Conservation (phyloP, 2,797 vertebrate species). For the Chaetodon trifasciatus region DNA sequence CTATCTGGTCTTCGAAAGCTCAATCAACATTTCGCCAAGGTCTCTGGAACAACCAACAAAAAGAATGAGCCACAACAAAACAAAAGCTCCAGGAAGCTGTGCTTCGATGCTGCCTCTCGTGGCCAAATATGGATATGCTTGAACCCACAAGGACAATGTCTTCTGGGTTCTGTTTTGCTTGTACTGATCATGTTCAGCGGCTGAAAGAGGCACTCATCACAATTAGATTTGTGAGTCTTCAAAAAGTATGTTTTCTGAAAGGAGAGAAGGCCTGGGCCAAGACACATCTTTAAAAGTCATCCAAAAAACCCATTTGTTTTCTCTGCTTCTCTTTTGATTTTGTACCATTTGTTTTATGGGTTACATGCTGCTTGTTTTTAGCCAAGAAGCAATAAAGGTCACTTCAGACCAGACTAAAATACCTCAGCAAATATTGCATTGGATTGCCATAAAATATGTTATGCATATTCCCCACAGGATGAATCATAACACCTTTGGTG, state of each 20-base stretch:
- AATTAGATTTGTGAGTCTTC: background rate
- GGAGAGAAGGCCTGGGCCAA: background rate
- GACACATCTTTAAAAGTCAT: background rate
- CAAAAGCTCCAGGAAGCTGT: constrained; percentile 50
- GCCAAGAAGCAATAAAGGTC: background rate
- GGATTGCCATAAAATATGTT: background rate
- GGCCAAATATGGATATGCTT: background rate
- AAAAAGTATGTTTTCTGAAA: background rate
- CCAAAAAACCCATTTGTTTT: background rate
- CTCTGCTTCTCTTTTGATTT: background rate
- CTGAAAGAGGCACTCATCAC: background rate
- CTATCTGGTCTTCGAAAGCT: constrained; percentile 58
- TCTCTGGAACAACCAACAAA: constrained; percentile 47
- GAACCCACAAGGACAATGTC: constrained; percentile 23
- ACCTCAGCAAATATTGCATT: background rate
- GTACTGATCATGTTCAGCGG: constrained; percentile 17
- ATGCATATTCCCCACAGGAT: background rate
- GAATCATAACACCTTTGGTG: background rate
- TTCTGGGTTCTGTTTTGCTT: background rate
- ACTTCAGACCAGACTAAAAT: background rate
- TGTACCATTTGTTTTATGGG: background rate
- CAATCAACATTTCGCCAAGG: constrained; percentile 76
- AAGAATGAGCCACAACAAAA: constrained; percentile 55
- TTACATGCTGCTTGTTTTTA: background rate
- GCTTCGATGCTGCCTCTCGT: constrained; percentile 31